phyloP scores from a whole-genome alignment of 2,113 vertebrate species.

The Dicentrarchus labrax region DNA sequence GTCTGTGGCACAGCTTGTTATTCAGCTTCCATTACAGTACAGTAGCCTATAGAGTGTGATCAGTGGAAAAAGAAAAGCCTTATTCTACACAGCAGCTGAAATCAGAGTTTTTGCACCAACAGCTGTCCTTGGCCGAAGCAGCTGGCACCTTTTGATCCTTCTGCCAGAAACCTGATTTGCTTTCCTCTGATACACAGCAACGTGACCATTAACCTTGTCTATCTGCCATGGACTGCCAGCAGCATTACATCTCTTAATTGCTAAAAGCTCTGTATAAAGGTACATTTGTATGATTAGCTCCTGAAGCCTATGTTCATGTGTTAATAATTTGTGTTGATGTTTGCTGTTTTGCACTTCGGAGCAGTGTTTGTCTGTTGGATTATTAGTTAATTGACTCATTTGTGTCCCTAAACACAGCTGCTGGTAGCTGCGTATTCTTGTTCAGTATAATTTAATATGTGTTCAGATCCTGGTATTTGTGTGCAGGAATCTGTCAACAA shows the following conservation, averaged over 20 bases:
- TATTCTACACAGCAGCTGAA: conserved; percentile 29
- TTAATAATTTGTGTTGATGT: conserved; percentile 12
- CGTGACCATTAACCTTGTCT: conserved; percentile 65
- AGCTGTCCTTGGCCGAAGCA: conserved; percentile 44
- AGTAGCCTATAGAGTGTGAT: conserved; percentile 21
- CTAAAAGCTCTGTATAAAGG: conserved; percentile 15
- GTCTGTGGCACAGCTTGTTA: conserved; percentile 20
- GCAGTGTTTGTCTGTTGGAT: conserved; percentile 1
- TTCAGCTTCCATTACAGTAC: conserved; percentile 24
- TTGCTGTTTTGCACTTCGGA: conserved; percentile 35
- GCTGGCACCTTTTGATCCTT: conserved; percentile 56
- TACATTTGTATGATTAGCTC: background rate
- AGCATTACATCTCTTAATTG: conserved; percentile 19
- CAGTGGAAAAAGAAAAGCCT: background rate
- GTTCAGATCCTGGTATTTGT: background rate
- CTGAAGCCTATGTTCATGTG: background rate
- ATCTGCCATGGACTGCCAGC: conserved; percentile 31
- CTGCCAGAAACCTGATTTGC: conserved; percentile 55
- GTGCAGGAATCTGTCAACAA: background rate
- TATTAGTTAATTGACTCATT: conserved; percentile 10
- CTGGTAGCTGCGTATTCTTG: background rate
- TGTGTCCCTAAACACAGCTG: conserved; percentile 7
- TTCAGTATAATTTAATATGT: background rate
- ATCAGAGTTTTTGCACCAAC: conserved; percentile 28
- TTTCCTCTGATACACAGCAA: conserved; percentile 23